Base-by-base conservation (phyloP, 2,888 invertebrate genomes). In the Calameuta pallipes region DNA sequence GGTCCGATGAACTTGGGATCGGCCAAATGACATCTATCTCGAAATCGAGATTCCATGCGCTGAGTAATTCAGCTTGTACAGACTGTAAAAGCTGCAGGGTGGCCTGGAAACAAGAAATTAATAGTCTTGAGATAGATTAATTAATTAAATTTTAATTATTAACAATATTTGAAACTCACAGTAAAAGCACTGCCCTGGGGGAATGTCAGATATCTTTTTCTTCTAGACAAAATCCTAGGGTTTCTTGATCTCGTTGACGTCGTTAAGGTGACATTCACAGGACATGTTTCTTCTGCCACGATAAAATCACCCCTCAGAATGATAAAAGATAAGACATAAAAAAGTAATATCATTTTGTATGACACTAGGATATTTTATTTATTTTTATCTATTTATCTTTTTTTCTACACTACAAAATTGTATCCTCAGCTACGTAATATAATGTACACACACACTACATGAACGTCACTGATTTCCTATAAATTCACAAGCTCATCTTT, bases 11-110 rank as follows among this genome's bases (percentile, higher is more conserved):
- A 30, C 82, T 82, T 12, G 89, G 90, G 79, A 91, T 89, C 23
- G 91, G 91, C 91, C 93, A 95, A 23, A 93, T 91, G 2, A 94
- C 92, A 79, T 95, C 95, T 69, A 94, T 92, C 88, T 95, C 95
- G 69, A 93, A 85, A 0, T 93, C 92, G 0, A 94, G 87, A 81
- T 94, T 94, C 93, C 94, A 94, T 3, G 94, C 94, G 15, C 92
- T 91, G 0, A 95, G 95, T 11, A 93, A 92, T 75, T 92, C 92
- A 0, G 93, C 88, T 90, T 94, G 92, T 71, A 95, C 90, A 0
- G 94, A 92, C 88, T 95, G 95, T 15, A 94, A 90, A 0, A 92
- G 85, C 0, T 94, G 93, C 76, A 94, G 81, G 12, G 94, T 94
- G n/a, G 94, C 82, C 95, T 95, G 86, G 0, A 90, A 91, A 35